phyloP scores from a whole-genome alignment of 2,113 vertebrate genomes.

The Trogon surrucura region DNA sequence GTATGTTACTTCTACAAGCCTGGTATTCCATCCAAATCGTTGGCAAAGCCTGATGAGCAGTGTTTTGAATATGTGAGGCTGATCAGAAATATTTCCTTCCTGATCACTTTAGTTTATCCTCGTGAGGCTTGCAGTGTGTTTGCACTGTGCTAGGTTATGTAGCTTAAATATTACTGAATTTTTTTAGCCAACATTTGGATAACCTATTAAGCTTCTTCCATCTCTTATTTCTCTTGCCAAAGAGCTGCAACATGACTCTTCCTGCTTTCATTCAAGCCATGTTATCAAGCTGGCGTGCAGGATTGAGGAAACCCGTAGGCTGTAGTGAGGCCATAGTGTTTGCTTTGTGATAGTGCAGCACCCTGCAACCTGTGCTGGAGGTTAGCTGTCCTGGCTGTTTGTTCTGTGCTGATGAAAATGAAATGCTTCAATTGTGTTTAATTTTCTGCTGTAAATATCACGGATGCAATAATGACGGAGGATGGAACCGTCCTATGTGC shows the following conservation, averaged over 20 bases:
- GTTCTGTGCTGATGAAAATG: slow-evolving; percentile 39
- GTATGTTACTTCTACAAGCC: neutral
- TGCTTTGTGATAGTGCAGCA: neutral
- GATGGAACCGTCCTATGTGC: slow-evolving; percentile 11
- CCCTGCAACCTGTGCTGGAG: neutral
- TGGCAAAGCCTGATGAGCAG: neutral
- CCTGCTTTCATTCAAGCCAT: neutral
- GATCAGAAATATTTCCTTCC: neutral
- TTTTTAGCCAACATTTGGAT: neutral
- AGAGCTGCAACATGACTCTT: neutral
- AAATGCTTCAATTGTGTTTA: slow-evolving; percentile 65
- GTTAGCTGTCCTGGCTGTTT: slow-evolving; percentile 6
- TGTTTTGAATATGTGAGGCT: neutral
- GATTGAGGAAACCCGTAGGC: neutral
- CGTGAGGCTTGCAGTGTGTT: neutral
- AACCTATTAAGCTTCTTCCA: neutral
- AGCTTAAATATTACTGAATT: neutral
- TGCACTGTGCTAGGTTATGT: neutral
- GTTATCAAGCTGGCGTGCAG: neutral
- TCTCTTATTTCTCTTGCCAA: neutral
- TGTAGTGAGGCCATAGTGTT: neutral
- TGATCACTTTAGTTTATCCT: neutral
- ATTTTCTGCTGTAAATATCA: slow-evolving; percentile 64
- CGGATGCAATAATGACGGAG: slow-evolving; percentile 49
- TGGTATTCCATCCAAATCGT: neutral